Conservation (phyloP, 2,888 invertebrate genomes). For the Argyra leucocephala region DNA sequence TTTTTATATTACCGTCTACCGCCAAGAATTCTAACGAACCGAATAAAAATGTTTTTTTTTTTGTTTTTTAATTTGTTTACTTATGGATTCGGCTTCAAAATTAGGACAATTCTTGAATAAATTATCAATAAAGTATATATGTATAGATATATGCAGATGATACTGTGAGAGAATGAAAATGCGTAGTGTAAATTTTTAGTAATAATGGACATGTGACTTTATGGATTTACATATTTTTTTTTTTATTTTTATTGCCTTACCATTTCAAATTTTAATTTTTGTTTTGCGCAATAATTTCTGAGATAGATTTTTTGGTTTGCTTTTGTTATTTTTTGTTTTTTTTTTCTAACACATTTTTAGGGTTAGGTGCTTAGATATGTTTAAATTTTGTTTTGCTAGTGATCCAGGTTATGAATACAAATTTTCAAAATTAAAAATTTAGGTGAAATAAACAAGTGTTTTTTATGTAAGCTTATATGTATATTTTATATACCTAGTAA, state of each 20-base stretch:
- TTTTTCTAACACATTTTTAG: neutral
- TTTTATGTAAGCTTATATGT: too few species aligned
- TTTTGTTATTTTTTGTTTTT: neutral
- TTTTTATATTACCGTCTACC: too few species aligned
- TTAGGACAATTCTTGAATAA: constrained; percentile 6
- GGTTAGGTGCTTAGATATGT: neutral
- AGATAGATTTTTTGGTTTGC: neutral
- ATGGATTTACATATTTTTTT: neutral
- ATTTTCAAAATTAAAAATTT: too few species aligned
- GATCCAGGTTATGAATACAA: constrained; percentile 3
- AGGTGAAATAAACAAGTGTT: too few species aligned
- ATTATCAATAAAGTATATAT: too few species aligned
- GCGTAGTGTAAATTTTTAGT: neutral
- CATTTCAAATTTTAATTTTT: too few species aligned
- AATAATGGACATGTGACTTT: neutral
- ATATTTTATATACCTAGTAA: too few species aligned
- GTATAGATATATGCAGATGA: too few species aligned
- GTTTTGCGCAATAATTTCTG: neutral
- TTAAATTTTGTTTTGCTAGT: neutral
- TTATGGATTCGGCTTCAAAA: neutral
- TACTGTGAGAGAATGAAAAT: too few species aligned
- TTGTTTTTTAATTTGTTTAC: neutral
- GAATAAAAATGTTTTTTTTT: too few species aligned
- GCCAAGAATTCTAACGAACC: too few species aligned
- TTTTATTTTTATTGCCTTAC: too few species aligned